Evolutionary conservation across 2,113 vertebrate species (phyloP).

Genomic region (Microcebus tavaratra): DNA sequence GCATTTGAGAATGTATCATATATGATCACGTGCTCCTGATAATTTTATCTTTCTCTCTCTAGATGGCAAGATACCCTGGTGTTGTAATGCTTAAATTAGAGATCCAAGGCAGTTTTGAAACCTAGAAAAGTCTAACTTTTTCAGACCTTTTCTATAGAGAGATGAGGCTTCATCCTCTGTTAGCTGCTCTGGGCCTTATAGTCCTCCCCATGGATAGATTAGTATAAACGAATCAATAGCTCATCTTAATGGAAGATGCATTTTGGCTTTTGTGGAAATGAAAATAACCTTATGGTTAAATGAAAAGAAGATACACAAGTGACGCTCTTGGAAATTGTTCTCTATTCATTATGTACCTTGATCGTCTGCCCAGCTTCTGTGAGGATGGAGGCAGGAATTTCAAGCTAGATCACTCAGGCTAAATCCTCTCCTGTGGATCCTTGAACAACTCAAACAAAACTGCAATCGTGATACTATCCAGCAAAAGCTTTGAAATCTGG

Average conservation of each 20-base stretch:
- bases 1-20: conserved; percentile 68
- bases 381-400: background rate
- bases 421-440: background rate
- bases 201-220: background rate
- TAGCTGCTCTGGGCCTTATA: background rate
- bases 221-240: background rate
- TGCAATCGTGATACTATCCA: background rate
- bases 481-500: background rate
- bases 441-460: background rate
- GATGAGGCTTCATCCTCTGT: conserved; percentile 26
- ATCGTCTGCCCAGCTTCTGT: background rate
- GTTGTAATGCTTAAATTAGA: conserved; percentile 66
- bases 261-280: background rate
- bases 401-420: background rate
- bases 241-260: background rate
- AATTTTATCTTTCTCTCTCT: conserved; percentile 78
- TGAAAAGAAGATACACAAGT: conserved; percentile 7
- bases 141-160: conserved; percentile 52
- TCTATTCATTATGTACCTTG: background rate
- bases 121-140: conserved; percentile 62
- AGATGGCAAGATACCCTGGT: conserved; percentile 56
- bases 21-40: conserved; percentile 62
- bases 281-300: background rate
- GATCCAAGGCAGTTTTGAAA: conserved; percentile 43
- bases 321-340: background rate